Percentiles rank a stretch among this genome's conserved stretches.
phyloP scores from a whole-genome alignment of 2,113 vertebrate species.

The Thalassoma bifasciatum region DNA sequence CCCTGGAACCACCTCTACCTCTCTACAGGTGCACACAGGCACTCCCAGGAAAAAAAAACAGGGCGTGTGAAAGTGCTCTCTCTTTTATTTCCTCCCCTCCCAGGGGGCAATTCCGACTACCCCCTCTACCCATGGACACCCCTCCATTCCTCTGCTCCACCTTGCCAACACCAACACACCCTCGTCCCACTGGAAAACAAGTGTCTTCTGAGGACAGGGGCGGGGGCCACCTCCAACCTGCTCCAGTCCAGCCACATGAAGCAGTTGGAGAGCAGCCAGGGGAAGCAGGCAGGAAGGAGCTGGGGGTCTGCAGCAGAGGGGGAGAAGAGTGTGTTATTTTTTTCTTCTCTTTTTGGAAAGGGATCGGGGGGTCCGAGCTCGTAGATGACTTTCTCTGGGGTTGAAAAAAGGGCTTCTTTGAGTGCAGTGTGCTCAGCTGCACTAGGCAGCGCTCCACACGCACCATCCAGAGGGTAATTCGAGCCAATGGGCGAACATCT shows the following conservation, averaged over 20 bases:
- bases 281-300: slow-evolving; percentile 80
- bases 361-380: slow-evolving; percentile 56
- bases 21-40: slow-evolving; percentile 74
- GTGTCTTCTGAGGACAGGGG: slow-evolving; percentile 78
- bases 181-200: slow-evolving; percentile 78
- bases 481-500: slow-evolving; percentile 75
- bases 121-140: slow-evolving; percentile 43
- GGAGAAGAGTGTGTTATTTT: slow-evolving; percentile 24
- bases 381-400: slow-evolving; percentile 71
- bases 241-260: slow-evolving; percentile 77
- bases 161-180: slow-evolving; percentile 78
- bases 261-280: slow-evolving; percentile 75
- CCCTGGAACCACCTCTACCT: slow-evolving; percentile 36
- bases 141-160: slow-evolving; percentile 65
- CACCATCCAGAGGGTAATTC: slow-evolving; percentile 77
- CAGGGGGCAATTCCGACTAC: slow-evolving; percentile 44
- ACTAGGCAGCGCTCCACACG: slow-evolving; percentile 71
- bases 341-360: slow-evolving; percentile 42
- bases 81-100: slow-evolving; percentile 73
- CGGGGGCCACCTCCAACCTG: slow-evolving; percentile 76
- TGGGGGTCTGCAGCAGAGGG: slow-evolving; percentile 60
- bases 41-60: slow-evolving; percentile 30
- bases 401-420: slow-evolving; percentile 78
- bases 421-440: slow-evolving; percentile 83
- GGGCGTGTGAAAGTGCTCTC: slow-evolving; percentile 78